A percentile compares a stretch with the other conserved stretches of the same genome.
Evolutionary conservation across 1,140 invertebrate species (phyloP).

Genomic region (Goniozus legneri): DNA sequence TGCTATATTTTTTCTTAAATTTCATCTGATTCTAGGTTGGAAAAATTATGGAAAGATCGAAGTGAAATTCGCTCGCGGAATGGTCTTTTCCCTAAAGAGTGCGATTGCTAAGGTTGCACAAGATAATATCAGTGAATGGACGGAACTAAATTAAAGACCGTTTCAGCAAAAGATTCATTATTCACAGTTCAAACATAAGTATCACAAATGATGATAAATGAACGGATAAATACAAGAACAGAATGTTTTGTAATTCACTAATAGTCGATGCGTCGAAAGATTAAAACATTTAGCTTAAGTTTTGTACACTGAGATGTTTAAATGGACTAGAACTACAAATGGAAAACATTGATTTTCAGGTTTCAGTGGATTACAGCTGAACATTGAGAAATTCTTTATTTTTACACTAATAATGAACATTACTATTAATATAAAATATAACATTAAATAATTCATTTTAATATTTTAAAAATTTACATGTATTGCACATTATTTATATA

Average conservation of each 20-base stretch:
- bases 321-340: constrained; percentile 42
- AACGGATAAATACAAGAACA: not conserved
- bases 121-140: not conserved
- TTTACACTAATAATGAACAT: not conserved
- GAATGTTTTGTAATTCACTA: not conserved
- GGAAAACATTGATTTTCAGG: constrained; percentile 49
- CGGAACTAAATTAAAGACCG: not conserved
- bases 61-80: not conserved
- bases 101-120: not conserved
- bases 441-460: too few relatives aligned
- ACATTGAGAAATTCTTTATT: constrained; percentile 25
- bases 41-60: not conserved
- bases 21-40: not conserved
- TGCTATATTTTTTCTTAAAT: not conserved
- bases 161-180: not conserved
- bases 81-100: not conserved
- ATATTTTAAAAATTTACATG: too few relatives aligned
- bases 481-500: too few relatives aligned
- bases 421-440: too few relatives aligned
- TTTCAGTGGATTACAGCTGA: constrained; percentile 32
- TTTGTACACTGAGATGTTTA: constrained; percentile 46
- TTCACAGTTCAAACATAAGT: not conserved
- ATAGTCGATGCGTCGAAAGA: constrained; percentile 11
- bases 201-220: too few relatives aligned
- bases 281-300: constrained; percentile 36